Conservation (phyloP, 2,113 vertebrate species). For the Aleadryas rufinucha region DNA sequence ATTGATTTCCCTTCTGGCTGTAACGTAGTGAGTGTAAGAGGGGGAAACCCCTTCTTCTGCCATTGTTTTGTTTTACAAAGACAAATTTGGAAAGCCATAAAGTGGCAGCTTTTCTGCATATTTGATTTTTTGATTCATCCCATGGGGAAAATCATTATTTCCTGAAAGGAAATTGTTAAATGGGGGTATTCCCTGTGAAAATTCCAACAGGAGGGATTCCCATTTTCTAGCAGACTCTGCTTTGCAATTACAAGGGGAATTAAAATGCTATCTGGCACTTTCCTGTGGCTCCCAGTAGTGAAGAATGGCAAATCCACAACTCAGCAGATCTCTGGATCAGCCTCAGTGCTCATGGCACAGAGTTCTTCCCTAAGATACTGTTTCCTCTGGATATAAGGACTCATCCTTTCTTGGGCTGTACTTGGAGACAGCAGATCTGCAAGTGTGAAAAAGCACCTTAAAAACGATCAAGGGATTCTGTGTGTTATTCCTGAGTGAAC, state of each 20-base stretch:
- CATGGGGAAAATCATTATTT: not conserved
- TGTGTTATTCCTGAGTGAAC: not conserved
- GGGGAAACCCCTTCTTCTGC: not conserved
- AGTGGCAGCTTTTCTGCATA: not conserved
- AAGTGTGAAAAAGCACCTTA: not conserved
- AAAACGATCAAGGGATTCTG: not conserved
- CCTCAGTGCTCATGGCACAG: not conserved
- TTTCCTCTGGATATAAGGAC: not conserved
- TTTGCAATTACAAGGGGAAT: not conserved
- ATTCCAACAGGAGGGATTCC: not conserved
- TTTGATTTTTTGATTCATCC: not conserved
- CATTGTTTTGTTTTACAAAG: not conserved
- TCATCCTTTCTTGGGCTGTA: not conserved
- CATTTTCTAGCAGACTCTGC: not conserved
- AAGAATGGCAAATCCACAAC: not conserved
- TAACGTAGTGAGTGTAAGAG: not conserved
- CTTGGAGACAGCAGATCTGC: not conserved
- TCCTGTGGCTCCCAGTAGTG: not conserved
- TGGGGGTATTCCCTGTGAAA: not conserved
- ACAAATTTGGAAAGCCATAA: not conserved
- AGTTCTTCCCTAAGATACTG: not conserved
- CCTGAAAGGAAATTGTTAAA: not conserved
- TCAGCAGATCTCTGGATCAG: not conserved
- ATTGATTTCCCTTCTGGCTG: not conserved
- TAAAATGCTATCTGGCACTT: not conserved